Evolutionary conservation across 2,113 vertebrate genomes (phyloP), one percentile per base, ranked within the genome.

Genomic region (Osmerus eperlanus): DNA sequence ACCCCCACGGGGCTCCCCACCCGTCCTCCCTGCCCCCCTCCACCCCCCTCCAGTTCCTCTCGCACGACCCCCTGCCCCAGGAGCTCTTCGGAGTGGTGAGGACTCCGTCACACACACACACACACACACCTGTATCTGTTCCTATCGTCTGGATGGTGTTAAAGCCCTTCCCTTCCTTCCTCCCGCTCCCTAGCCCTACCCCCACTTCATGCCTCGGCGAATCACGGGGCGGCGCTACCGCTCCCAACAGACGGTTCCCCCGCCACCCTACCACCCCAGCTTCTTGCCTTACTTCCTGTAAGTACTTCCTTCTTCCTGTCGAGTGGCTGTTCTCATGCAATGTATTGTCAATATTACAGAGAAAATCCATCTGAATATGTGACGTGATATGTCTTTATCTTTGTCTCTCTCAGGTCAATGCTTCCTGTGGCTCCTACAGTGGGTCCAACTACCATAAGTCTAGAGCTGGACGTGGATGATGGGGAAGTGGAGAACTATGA

Each of bases 401-500:
- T 81, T 73, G 0, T 67, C 23, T 32, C 23, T 32, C 78, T 2
- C 79, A 99, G 97, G 86, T 99, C 97, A 52, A 95, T 99, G 94
- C 95, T 99, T 83, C 97, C 97, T 70, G 93, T 99, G 78, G 94
- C 95, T 88, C 96, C 96, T 36, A 91, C 96, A 73, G 95, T 98
- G 81, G 94, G 95, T 82, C 97, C 97, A 47, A 47, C 41, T 72
- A 88, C 97, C 75, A 96, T 98, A 89, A 96, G 95, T 86, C 94
- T 98, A 72, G 97, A 99, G 85, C 92, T 98, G 91, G 97, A 99
- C 76, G 96, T 98, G 68, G 97, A 98, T 84, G 97, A 98, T 53
- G 97, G 97, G 71, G 97, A 98, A 84, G 97, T 99, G 75, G 97
- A 99, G 92, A 99, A 98, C 91, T 98, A 99, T 2, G 97, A 99